Base-by-base conservation (phyloP, 2,888 invertebrate genomes). In the Hypomecis punctinalis region DNA sequence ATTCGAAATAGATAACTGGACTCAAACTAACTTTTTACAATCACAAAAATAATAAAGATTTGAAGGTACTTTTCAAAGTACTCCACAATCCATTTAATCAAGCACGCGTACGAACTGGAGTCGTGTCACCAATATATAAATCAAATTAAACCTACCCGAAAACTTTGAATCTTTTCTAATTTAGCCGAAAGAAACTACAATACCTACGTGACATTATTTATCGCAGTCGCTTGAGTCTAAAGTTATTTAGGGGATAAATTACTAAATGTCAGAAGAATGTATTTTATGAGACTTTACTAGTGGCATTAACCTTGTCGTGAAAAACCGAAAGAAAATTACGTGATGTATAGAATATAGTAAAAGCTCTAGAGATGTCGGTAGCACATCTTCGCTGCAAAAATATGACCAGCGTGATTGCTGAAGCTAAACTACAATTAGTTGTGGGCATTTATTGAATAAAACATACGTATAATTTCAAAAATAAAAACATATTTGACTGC, bases 171-270 rank as follows among this genome's bases (percentile, higher is more conserved):
- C 35, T 36, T 54, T 43, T 43, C 8, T 54, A 54, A 54, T 54
- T 54, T 54, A 43, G 7, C 11, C 9, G 54, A 54, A 52, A 54
- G 35, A 43, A 54, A 43, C 43, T 45, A 43, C 36, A 3, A 7
- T 11, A 45, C 9, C n/a, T 13, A 45, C 45, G 42, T 11, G 35
- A 43, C n/a, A 36, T 45, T 43, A 54, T 54, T 54, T 54, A 54
- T 54, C 2, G 54, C 54, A 53, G 54, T 54, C 54, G 43, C 35
- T 51, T 51, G 54, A 53, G 43, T 53, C 43, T 43, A 36, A 43
- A 35, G 35, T 36, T 54, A 45, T 54, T 54, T 45, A 9, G 43
- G 33, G 43, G 39, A 43, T 54, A 54, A 54, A 54, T 54, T 54
- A 36, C 43, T 36, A 54, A 13, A 54, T 45, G 54, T 54, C 54